A percentile compares a stretch with the other conserved stretches of the same genome.
These are phyloP conservation scores for Oegoconia quadripuncta DNA, from an alignment of 2,888 invertebrate genomes.

Conservation along the genomic window DNA sequence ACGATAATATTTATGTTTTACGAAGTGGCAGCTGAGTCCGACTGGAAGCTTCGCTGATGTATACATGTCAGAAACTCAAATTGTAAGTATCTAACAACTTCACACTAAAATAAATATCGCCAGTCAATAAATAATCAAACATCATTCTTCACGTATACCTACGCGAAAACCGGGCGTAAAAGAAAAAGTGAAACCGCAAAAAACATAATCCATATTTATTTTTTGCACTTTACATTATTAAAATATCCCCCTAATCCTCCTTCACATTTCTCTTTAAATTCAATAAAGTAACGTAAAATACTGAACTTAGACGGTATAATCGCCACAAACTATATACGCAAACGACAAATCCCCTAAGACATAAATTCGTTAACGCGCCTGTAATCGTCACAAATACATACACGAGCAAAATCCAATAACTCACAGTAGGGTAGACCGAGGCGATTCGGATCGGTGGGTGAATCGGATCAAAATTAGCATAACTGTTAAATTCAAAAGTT, in stretches of 20 bases:
- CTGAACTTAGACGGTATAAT: constrained; percentile 63
- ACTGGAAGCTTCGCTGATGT: constrained; percentile 47
- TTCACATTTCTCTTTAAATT: constrained; percentile 57
- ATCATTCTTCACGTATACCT: no score
- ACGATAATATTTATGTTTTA: constrained; percentile 77
- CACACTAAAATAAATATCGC: constrained; percentile 15
- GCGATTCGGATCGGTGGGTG: no score
- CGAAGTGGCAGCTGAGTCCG: constrained; percentile 59
- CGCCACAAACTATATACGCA: constrained; percentile 51
- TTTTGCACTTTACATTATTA: constrained; percentile 43
- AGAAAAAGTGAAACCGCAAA: no score
- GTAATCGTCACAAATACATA: constrained; percentile 70
- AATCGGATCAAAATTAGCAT: no score
- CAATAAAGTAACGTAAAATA: constrained; percentile 70
- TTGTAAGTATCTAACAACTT: constrained; percentile 10
- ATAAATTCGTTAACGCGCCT: constrained; percentile 75
- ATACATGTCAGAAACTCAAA: constrained; percentile 53
- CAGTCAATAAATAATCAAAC: constrained; percentile 22
- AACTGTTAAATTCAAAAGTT: no score
- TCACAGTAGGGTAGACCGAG: no score
- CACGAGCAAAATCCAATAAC: constrained; percentile 64
- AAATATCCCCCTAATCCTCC: constrained; percentile 52
- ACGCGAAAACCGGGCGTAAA: no score
- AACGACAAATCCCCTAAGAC: constrained; percentile 60
- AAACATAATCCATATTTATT: not conserved